These are phyloP conservation scores for Melanostoma scalare DNA, from an alignment of 2,888 invertebrate species.

Conservation along the genomic window DNA sequence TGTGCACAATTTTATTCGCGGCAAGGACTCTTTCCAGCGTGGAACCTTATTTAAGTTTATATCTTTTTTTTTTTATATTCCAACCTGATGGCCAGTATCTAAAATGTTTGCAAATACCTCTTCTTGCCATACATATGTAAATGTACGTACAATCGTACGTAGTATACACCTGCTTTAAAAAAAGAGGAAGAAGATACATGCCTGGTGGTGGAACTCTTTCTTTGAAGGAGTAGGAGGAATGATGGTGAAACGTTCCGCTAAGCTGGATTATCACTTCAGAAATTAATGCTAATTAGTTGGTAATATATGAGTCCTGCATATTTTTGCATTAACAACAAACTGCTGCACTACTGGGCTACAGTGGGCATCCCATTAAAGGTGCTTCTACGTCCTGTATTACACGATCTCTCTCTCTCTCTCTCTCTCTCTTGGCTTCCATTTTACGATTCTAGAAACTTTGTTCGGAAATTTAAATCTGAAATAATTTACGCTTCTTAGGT, in stretches of 20 bases:
- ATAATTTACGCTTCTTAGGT: conserved; percentile 79
- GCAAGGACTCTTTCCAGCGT: conserved; percentile 1
- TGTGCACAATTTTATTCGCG: conserved; percentile 14
- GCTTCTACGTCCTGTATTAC: conserved; percentile 25
- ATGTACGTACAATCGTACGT: too few relatives aligned
- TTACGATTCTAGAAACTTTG: conserved; percentile 76
- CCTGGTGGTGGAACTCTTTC: conserved; percentile 27
- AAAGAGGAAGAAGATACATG: conserved; percentile 18
- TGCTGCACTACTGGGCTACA: conserved; percentile 35
- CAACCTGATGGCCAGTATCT: conserved; percentile 52
- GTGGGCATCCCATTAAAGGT: conserved; percentile 30
- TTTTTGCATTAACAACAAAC: conserved; percentile 73
- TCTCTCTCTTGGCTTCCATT: conserved; percentile 33
- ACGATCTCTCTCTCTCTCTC: conserved; percentile 5
- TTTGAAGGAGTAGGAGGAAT: conserved; percentile 21
- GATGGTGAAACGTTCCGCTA: conserved; percentile 69
- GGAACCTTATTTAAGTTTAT: conserved; percentile 66
- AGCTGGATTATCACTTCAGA: conserved; percentile 76
- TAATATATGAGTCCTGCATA: conserved; percentile 77
- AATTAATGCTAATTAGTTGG: conserved; percentile 80
- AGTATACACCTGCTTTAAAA: too few relatives aligned
- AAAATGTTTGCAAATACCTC: conserved; percentile 11
- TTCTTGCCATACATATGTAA: background rate
- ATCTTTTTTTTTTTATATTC: conserved; percentile 27
- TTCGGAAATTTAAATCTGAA: conserved; percentile 80